Base-by-base conservation (phyloP, 1,140 invertebrate species). In the Drosophila parvula region DNA sequence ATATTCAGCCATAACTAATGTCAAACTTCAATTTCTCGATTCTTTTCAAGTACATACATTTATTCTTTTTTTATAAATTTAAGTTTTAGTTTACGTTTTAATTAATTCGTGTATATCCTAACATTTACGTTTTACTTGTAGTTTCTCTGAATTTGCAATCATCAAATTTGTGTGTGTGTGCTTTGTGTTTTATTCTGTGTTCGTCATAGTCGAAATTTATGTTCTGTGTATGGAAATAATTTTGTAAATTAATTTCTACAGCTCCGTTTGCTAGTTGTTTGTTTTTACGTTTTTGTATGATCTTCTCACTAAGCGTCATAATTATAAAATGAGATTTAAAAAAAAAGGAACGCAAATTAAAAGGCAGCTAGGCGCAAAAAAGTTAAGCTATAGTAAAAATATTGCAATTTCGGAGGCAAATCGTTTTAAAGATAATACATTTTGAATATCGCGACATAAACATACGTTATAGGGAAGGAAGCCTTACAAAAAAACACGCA, bases 111-210 rank as follows among this genome's bases (percentile, higher is more conserved):
- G 36, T 61, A 81, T 73, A 88, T 40, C 79, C 78, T 86, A 86
- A 74, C 50, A 71, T 75, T 63, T 81, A 85, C 61, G 82, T 50
- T 78, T 83, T 83, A 88, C 53, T 82, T 89, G 63, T 76, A 79
- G 70, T 76, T 64, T 70, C 51, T 74, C 60, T 85, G 68, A 76
- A 14, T 47, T 47, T 67, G 70, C 75, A 82, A 85, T 86, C 57
- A 85, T 86, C 41, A 63, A 61, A 71, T 63, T 65, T 60, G 30
- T 67, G 12, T 41, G 14, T 55, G 40, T 55, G 50, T 86, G 16
- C 36, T 57, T 67, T 57, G 18, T 73, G n/a, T 30, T 59, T 32
- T 48, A 51, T 83, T 40, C 14, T 3, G 22, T 55, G 43, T 63
- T 28, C 58, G 64, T 53, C 41, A 73, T 27, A 62, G 50, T 81